phyloP scores from a whole-genome alignment of 2,113 vertebrate species.

The Pagrus major region DNA sequence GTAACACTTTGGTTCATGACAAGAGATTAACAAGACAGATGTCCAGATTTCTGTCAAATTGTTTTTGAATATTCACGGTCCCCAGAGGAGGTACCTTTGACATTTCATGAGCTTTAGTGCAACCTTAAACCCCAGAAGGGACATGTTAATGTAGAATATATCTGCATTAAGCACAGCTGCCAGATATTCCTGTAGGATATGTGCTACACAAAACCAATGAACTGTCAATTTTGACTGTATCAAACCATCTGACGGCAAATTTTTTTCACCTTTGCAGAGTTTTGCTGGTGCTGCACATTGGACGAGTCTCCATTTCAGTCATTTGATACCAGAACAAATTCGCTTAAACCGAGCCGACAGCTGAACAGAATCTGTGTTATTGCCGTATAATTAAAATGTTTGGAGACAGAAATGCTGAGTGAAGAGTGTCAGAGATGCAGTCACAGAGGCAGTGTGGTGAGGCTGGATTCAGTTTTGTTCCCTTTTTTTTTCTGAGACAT shows the following conservation, averaged over 20 bases:
- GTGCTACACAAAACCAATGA: not conserved
- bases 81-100: not conserved
- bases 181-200: not conserved
- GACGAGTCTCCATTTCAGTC: not conserved
- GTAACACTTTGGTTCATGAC: no score
- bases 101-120: not conserved
- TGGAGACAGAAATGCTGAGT: not conserved
- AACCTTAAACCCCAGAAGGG: not conserved
- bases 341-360: not conserved
- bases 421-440: slow-evolving; percentile 24
- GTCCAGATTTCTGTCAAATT: no score
- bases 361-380: not conserved
- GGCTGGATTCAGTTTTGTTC: not conserved
- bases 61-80: not conserved
- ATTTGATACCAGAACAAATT: slow-evolving; percentile 4
- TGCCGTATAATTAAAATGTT: slow-evolving; percentile 5
- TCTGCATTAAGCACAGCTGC: not conserved
- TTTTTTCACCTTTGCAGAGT: not conserved
- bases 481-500: slow-evolving; percentile 22
- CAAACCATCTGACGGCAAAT: not conserved
- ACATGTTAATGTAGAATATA: not conserved
- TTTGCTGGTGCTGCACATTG: not conserved
- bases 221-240: not conserved
- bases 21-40: no score
- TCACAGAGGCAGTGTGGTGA: not conserved